Base-by-base conservation (phyloP, 2,113 vertebrate genomes). In the Arothron firmamentum region DNA sequence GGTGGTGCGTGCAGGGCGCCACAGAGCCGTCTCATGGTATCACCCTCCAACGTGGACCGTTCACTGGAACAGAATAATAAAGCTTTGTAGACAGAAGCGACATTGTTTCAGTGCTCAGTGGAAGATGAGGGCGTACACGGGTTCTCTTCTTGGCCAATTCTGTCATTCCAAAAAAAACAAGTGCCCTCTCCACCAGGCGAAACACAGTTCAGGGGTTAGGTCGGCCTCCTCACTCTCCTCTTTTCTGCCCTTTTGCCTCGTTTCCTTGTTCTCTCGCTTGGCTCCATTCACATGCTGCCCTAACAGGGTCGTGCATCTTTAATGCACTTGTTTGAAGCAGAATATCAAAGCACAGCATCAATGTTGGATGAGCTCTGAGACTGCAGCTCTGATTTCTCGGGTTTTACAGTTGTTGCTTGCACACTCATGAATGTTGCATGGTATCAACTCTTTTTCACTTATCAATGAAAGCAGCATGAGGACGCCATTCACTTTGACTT, bases 71-170 rank as follows among this genome's bases (percentile, higher is more conserved):
- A 70, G 72, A 79, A 86, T 70, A 88, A 86, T 74, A 56, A 65
- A 43, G 80, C 83, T 81, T 80, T 83, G 81, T 84, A 70, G 69
- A 48, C 50, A 23, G 47, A 66, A 55, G 52, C 52, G 64, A 70
- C 47, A 83, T 80, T 77, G 81, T 80, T 76, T 83, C 62, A 75
- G 80, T 77, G 84, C 86, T 78, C 78, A 79, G 78, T 80, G 61
- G 65, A 82, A 69, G 78, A 85, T 79, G 77, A 81, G 72, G 77
- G 80, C 77, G 80, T 78, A 82, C 78, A 42, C 65, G 70, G 62
- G 73, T 76, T 78, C 74, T 66, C 65, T 74, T 85, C 77, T 79
- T 74, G 70, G 70, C 53, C 65, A 77, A 84, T 81, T 86, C 77
- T 85, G 80, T 77, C 65, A 62, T 67, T 61, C 56, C 53, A 47